Evolutionary conservation across 2,888 invertebrate genomes (phyloP), one percentile per base, ranked within the genome.

Genomic region (Sarcophaga carnaria): DNA sequence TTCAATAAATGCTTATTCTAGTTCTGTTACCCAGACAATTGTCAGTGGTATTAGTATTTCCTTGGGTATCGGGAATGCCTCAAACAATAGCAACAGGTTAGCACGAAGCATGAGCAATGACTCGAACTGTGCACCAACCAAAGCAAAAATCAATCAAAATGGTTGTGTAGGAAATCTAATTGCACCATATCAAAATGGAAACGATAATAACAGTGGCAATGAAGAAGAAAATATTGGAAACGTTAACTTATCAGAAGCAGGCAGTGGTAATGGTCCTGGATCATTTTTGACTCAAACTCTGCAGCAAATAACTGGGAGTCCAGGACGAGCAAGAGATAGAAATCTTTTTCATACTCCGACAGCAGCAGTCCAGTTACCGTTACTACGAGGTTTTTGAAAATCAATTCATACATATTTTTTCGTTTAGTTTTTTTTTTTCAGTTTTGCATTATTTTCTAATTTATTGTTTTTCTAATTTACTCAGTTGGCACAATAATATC

Each of bases 271-370:
- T 54, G 27, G 64, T 1, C 54, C 72, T 25, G 83, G 88, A 67
- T 84, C 89, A 83, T 89, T 92, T 72, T 88, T 92, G 81, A 90
- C 92, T 72, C 92, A 93, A 89, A 92, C 92, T 80, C 89, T 93
- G 69, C 93, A 92, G 87, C 93, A 93, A 90, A 90, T 93, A 85
- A 92, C 91, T 86, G 92, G 93, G 88, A 93, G 93, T 91, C 93
- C 93, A 86, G 93, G 93, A 90, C 91, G 93, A 87, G 93, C 93
- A 76, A 91, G 93, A 88, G 93, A 93, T 91, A 92, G 93, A 83
- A 93, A 93, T 91, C 89, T 93, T 71, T 93, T 93, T 89, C 91
- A 93, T 88, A 91, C 91, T 88, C 91, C 93, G 70, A 60, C 80
- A 88, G 91, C 91, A 88, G 92, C 93, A 75, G 89, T 91, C 88